phyloP scores from a whole-genome alignment of 2,113 vertebrate species.

The Acanthochromis polyacanthus region DNA sequence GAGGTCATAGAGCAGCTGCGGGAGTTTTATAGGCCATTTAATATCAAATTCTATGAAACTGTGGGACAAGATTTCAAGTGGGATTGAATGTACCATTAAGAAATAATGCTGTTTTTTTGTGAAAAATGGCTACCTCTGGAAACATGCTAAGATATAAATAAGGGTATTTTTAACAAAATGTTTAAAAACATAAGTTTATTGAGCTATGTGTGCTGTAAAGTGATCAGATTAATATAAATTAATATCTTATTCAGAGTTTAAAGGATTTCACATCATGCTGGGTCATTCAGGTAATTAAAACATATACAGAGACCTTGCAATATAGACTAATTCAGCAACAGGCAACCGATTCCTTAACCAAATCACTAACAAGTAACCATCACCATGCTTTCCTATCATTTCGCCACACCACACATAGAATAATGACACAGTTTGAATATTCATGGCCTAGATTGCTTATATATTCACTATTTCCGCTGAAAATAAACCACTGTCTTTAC shows the following conservation, averaged over 20 bases:
- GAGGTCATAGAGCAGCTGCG: conserved; percentile 95
- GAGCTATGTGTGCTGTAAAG: conserved; percentile 18
- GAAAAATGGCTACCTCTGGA: conserved; percentile 51
- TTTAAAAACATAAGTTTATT: conserved; percentile 29
- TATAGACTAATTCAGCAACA: conserved; percentile 7
- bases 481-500: conserved; percentile 37
- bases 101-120: background rate
- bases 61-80: conserved; percentile 97
- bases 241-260: conserved; percentile 13
- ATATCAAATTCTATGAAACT: conserved; percentile 95
- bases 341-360: conserved; percentile 21
- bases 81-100: conserved; percentile 83
- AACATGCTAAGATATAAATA: conserved; percentile 23
- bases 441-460: conserved; percentile 52
- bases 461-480: conserved; percentile 39
- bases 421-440: conserved; percentile 47
- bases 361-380: conserved; percentile 9
- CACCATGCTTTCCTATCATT: conserved; percentile 5
- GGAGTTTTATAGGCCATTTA: conserved; percentile 97
- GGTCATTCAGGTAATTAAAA: conserved; percentile 18
- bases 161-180: conserved; percentile 29
- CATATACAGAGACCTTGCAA: conserved; percentile 2
- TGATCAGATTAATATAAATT: conserved; percentile 1
- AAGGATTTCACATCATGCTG: conserved; percentile 25
- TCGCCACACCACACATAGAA: conserved; percentile 13